Evolutionary conservation across 1,140 invertebrate genomes (phyloP).

Genomic region (Varroa destructor): DNA sequence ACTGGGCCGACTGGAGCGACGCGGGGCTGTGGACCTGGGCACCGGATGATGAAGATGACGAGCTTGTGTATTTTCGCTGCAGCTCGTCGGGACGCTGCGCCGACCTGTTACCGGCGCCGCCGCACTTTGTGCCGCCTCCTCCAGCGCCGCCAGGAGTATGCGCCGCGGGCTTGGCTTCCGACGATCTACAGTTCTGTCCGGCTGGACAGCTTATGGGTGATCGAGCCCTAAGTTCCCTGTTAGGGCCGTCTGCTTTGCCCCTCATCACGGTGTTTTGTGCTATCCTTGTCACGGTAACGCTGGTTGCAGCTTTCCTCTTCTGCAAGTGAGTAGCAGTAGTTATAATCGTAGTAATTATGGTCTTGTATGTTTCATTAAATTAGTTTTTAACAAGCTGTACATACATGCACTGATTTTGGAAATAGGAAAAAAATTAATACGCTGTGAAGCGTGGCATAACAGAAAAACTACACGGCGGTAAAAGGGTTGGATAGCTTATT

Average conservation of each 20-base stretch:
- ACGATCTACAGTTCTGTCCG: conserved; percentile 26
- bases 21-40: conserved; percentile 22
- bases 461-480: too few relatives aligned
- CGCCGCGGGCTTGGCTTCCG: conserved; percentile 18
- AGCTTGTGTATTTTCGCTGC: conserved; percentile 27
- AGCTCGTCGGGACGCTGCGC: conserved; percentile 27
- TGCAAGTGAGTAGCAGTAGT: conserved; percentile 15
- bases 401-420: too few relatives aligned
- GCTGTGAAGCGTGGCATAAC: too few relatives aligned
- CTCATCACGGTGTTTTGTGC: conserved; percentile 23
- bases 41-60: conserved; percentile 19
- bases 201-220: conserved; percentile 22
- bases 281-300: conserved; percentile 15
- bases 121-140: conserved; percentile 14
- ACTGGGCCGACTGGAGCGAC: conserved; percentile 28
- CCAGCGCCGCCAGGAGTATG: conserved; percentile 21
- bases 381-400: too few relatives aligned
- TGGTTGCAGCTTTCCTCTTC: conserved; percentile 22
- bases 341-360: too few relatives aligned
- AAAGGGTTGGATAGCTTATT: too few relatives aligned
- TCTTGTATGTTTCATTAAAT: too few relatives aligned
- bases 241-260: conserved; percentile 6
- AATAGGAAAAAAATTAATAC: too few relatives aligned
- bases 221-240: conserved; percentile 14
- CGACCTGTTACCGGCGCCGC: conserved; percentile 21